These are phyloP conservation scores for Melanophora roralis DNA, from an alignment of 2,888 invertebrate genomes.

Conservation along the genomic window DNA sequence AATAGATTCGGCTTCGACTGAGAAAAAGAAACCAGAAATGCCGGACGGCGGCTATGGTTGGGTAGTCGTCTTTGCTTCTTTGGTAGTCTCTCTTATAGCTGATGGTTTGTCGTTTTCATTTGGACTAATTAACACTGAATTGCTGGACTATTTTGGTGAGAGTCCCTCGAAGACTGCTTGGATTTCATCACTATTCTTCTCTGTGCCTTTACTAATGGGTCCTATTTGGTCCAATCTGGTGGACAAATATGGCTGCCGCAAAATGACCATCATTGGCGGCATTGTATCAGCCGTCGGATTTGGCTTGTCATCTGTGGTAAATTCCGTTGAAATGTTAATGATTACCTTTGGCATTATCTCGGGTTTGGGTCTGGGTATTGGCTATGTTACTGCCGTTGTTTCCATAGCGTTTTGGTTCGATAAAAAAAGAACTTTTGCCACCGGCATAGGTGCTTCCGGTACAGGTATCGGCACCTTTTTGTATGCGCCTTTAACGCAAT, in stretches of 20 bases:
- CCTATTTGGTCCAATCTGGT: slow-evolving; percentile 84
- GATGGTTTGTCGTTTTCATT: slow-evolving; percentile 96
- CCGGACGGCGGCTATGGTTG: slow-evolving; percentile 77
- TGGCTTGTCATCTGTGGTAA: slow-evolving; percentile 84
- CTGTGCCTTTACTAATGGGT: slow-evolving; percentile 90
- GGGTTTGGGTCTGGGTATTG: slow-evolving; percentile 87
- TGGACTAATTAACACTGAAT: slow-evolving; percentile 90
- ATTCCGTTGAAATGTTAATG: slow-evolving; percentile 87
- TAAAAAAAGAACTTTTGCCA: slow-evolving; percentile 89
- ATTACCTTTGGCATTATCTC: slow-evolving; percentile 91
- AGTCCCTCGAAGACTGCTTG: slow-evolving; percentile 91
- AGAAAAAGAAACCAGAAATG: slow-evolving; percentile 75
- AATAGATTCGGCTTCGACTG: slow-evolving; percentile 73
- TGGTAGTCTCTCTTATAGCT: slow-evolving; percentile 91
- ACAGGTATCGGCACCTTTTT: slow-evolving; percentile 93
- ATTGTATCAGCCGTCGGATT: slow-evolving; percentile 86
- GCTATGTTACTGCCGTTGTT: slow-evolving; percentile 93
- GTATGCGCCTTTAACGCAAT: slow-evolving; percentile 90
- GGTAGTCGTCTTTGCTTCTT: slow-evolving; percentile 88
- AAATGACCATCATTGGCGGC: slow-evolving; percentile 86
- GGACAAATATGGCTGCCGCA: slow-evolving; percentile 90
- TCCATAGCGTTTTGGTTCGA: slow-evolving; percentile 96
- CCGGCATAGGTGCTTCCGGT: slow-evolving; percentile 91
- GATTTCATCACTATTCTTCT: slow-evolving; percentile 93
- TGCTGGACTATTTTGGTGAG: slow-evolving; percentile 87